These are phyloP conservation scores for Diacarnus erythraeanus DNA, from an alignment of 37 sponge, comb jelly and placozoan genomes.

Conservation along the genomic window DNA sequence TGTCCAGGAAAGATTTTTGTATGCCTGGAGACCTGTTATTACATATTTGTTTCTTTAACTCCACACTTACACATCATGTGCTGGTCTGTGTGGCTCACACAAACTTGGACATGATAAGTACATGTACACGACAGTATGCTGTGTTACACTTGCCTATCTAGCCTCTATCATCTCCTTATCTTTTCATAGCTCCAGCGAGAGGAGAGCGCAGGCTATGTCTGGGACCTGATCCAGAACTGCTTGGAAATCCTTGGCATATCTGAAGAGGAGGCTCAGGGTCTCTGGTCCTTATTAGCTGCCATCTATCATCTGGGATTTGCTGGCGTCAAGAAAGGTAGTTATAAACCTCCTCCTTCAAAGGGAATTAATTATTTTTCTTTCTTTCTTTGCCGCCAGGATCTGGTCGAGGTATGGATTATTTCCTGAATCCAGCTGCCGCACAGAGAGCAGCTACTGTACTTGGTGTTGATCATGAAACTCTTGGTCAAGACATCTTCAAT, in stretches of 20 bases:
- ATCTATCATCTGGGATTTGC: conserved; percentile 95
- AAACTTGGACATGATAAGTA: no score
- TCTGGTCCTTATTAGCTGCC: conserved; percentile 97
- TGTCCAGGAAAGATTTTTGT: background rate
- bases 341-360: no score
- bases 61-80: background rate
- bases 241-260: conserved; percentile 71
- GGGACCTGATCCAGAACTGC: conserved; percentile 84
- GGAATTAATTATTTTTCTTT: background rate
- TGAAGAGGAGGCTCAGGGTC: conserved; percentile 85
- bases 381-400: conserved; percentile 29
- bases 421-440: conserved; percentile 92
- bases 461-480: conserved; percentile 88
- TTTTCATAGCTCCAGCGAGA: background rate
- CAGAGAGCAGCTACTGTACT: conserved; percentile 93
- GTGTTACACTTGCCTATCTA: background rate
- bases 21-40: background rate
- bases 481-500: conserved; percentile 84
- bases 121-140: no score
- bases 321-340: conserved; percentile 78
- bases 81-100: background rate
- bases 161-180: no score
- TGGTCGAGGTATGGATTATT: conserved; percentile 71
- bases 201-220: conserved; percentile 80
- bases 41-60: no score